Evolutionary conservation across 2,888 invertebrate species (phyloP).

Genomic region (Esperia sulphurella): DNA sequence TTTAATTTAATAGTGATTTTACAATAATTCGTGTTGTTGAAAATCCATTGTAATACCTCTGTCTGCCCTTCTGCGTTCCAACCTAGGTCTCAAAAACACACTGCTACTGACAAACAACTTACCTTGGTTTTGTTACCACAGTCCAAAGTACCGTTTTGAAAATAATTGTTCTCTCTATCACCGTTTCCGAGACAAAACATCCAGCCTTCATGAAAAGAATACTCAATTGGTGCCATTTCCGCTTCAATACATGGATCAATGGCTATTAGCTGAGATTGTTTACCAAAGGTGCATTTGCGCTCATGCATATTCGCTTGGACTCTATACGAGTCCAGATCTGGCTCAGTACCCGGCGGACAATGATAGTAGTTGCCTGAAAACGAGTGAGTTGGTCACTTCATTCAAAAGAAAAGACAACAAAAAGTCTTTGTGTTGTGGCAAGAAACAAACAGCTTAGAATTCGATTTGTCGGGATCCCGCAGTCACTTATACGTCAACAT

Average conservation of each 20-base stretch:
- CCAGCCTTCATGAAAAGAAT: constrained; percentile 71
- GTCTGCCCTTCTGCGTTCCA: too few species aligned
- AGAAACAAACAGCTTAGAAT: too few species aligned
- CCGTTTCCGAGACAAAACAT: constrained; percentile 72
- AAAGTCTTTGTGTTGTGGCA: too few species aligned
- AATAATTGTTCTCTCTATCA: constrained; percentile 68
- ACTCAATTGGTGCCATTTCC: constrained; percentile 69
- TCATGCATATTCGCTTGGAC: constrained; percentile 69
- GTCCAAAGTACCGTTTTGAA: constrained; percentile 66
- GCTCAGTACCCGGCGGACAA: constrained; percentile 64
- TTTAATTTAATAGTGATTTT: too few species aligned
- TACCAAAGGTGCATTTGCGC: constrained; percentile 59
- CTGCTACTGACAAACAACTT: too few species aligned
- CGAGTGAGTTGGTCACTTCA: too few species aligned
- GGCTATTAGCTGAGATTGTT: constrained; percentile 42
- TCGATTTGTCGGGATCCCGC: too few species aligned
- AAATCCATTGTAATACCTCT: too few species aligned
- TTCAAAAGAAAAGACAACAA: too few species aligned
- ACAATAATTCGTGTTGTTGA: too few species aligned
- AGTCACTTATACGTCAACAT: too few species aligned
- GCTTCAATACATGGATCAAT: constrained; percentile 70
- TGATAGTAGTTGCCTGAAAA: constrained; percentile 57
- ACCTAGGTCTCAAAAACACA: too few species aligned
- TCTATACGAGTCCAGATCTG: constrained; percentile 61
- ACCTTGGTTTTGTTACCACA: constrained; percentile 71